Evolutionary conservation across 2,888 invertebrate genomes (phyloP), one percentile per base, ranked within the genome.

Genomic region (Chymomyza amoena): DNA sequence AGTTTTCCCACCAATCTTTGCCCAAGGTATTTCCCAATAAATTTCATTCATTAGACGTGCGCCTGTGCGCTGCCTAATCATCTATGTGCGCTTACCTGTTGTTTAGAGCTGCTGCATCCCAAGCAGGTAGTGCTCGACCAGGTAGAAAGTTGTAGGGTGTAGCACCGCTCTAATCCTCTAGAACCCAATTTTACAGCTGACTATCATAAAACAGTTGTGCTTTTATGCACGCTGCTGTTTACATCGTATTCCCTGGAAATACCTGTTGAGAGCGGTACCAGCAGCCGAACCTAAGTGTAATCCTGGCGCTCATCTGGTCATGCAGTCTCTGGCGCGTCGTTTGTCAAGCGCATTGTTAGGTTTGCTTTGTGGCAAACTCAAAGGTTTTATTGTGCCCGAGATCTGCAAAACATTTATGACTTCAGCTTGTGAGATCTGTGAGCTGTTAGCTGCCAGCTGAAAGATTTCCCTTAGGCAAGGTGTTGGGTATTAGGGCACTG

Each of bases 181-280:
- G 39, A 10, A 45, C 13, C 75, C 80, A 25, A 7, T 20, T 51
- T 62, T 61, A 45, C 51, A 77, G 77, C 64, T 73, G 66, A 56
- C 68, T 36, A 87, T 84, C 87, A 84, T 84, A 84, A 84, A 85
- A 83, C 81, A 84, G 81, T 84, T 87, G 84, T 79, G 76, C 71
- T 69, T 74, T 66, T 60, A 57, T 61, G 20, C 45, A 45, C 6
- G 57, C 57, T 57, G 57, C 72, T 81, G 74, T 80, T 72, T 78
- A 69, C 69, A 72, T 73, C 56, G 65, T 71, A 80, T 87, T 84
- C 84, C 32, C 59, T 70, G 84, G 83, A 84, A 84, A 72, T 84
- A 84, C 84, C 85, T 84, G 84, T 84, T 74, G 80, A 70, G 70
- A 51, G 72, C 9, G 36, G 52, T 62, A 32, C 70, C 64, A 54